Evolutionary conservation across 2,888 invertebrate species (phyloP), one percentile per base, ranked within the genome.

Genomic region (Micoletzkya japonica): DNA sequence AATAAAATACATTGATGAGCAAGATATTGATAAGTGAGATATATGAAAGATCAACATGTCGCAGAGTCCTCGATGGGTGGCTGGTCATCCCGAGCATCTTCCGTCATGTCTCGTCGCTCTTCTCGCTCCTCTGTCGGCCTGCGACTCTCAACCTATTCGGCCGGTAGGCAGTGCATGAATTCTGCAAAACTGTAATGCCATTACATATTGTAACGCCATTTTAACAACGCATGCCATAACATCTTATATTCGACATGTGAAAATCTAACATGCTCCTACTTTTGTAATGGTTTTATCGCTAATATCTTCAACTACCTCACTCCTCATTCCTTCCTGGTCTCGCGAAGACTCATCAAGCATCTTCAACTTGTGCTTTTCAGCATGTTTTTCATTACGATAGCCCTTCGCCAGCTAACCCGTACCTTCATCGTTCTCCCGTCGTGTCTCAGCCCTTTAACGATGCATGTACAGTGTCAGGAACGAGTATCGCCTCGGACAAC

Each of bases 401-500:
- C n/a, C n/a, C n/a, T n/a, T n/a, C n/a, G n/a, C n/a, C n/a, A n/a
- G n/a, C n/a, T n/a, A n/a, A n/a, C n/a, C n/a, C n/a, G n/a, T n/a
- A n/a, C n/a, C n/a, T n/a, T n/a, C n/a, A n/a, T 20, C 44, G 10
- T 14, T 14, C 44, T 44, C 44, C 20, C 20, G 44, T 20, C 20
- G 10, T 10, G 44, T 44, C 20, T 44, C 44, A 7, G 10, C 20
- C 44, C n/a, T n/a, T n/a, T n/a, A n/a, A n/a, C n/a, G n/a, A n/a
- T n/a, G n/a, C n/a, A n/a, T 10, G 4, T 26, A n/a, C 30, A 34
- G 34, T 52, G 50, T 32, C 73, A 37, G 82, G 83, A 30, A 84
- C 84, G 2, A 82, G 82, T n/a, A 84, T 84, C 34, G 82, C 84
- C 37, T 82, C 82, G 1, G 85, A 85, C 72, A 85, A 82, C 54